Base-by-base conservation (phyloP, 35 echinoderm and acorn worm species). In the Heliocidaris erythrogramma region DNA sequence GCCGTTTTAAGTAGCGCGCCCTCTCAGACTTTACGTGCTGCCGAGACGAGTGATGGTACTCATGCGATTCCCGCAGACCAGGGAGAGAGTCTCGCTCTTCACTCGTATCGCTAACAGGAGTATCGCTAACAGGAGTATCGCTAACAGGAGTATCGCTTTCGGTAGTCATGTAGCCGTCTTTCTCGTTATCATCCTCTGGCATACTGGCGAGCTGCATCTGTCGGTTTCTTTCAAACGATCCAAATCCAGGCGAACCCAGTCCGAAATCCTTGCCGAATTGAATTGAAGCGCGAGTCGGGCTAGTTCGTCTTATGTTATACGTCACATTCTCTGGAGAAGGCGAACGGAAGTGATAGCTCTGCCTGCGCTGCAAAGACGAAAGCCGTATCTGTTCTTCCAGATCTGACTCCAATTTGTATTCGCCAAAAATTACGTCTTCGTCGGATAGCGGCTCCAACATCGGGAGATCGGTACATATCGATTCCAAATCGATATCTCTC, bases 271-370 rank as follows among this genome's bases (percentile, higher is more conserved):
- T 56, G 16, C 50, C 91, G 91, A 49, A 92, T 48, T 92, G 91
- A 92, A 92, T 92, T 12, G 91, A 92, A 5, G 91, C 91, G 47
- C 91, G 91, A 59, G 91, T 92, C 17, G 91, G 91, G 16, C 91
- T 92, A 48, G 50, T 59, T 30, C 91, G 91, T 48, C 50, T 92
- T 30, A 48, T 27, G 30, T 53, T n/a, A 30, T 17, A 92, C 10
- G n/a, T 30, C 24, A 35, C 4, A 27, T 31, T 13, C 13, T 52
- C 48, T 30, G 91, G 91, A 49, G 91, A 92, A 4, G 91, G 91
- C 4, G 91, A 92, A 13, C 91, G 48, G 30, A 92, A 92, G 48
- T 92, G 91, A 30, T 56, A 56, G 49, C 91, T 92, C 30, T 92
- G 91, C 29, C 91, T 18, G 10, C 91, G 47, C 91, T 49, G 91